Evolutionary conservation across 2,797 vertebrate species (phyloP), one percentile per base, ranked within the genome.

Genomic region (Eospalax fontanierii): DNA sequence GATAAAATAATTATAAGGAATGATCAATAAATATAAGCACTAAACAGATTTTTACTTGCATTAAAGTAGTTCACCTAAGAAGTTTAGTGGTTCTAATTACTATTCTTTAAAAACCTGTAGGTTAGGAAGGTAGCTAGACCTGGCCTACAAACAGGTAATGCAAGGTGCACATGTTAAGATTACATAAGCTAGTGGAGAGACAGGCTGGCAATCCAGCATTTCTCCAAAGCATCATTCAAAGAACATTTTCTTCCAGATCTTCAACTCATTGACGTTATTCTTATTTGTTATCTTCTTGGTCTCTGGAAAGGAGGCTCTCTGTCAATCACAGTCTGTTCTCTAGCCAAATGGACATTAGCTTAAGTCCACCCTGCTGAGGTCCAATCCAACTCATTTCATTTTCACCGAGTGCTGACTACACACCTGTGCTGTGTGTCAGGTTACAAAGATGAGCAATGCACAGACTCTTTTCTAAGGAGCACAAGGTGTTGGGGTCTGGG

Each of bases 291-390:
- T 85, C n/a, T 76, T 87, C 50, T 43, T 35, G 43, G 26, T 87
- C 63, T 93, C 57, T 43, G 89, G 71, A 80, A 95, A 96, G 65
- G 80, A 86, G 75, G 88, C 35, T 30, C 43, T 82, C 66, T 54
- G 75, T 75, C 50, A 93, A 40, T 79, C 59, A 26, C 19, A 68
- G 63, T 18, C 74, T 93, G 0, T 78, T 73, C 91, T 96, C 61
- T 73, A 89, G 57, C 26, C 73, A 81, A 35, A 9, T 14, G 28
- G 38, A 18, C 28, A 75, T 74, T 90, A 68, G 85, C 46, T 2
- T 84, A 71, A 87, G 70, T 88, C 46, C 54, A 85, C 94, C 70
- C n/a, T 50, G 35, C 16, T 78, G 16, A 3, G 16, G 68, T 68
- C 33, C 28, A 70, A 87, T 81, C 46, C 6, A 35, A 76, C 35